Evolutionary conservation across 2,113 vertebrate species (phyloP), one percentile per base, ranked within the genome.

Genomic region (Aspidoscelis tigris): DNA sequence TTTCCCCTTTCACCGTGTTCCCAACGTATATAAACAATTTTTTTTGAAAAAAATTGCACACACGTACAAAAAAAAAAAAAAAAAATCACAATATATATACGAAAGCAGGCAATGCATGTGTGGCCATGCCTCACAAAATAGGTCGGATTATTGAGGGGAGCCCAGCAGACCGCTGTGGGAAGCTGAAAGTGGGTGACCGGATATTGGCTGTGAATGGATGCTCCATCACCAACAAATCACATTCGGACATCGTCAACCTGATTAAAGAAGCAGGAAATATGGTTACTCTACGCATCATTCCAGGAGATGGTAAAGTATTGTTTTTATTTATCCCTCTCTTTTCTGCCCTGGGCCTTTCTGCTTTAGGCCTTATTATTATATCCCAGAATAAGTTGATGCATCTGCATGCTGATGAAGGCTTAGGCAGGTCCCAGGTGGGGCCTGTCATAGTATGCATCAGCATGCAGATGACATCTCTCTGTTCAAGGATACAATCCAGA

Each of bases 71-170:
- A 81, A 77, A 0, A 89, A 77, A 83, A 92, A 90, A 73, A 93
- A 75, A 81, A 75, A 90, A 73, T 90, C 91, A 92, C 90, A 95
- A 96, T 94, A 92, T 93, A 92, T 89, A 95, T 97, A 95, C 93
- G 94, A 97, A 98, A 99, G 98, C 98, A 95, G 98, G 98, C 96
- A 99, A 99, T 98, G 98, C 98, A 96, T 99, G 98, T 99, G 99
- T 99, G 97, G 98, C 98, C 97, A 99, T 99, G 99, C 99, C 99
- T 97, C 99, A 99, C 97, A 99, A 99, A 99, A 99, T 99, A 99
- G 99, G 99, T 94, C 98, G 98, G 94, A 99, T 99, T 96, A 99
- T 99, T 90, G 98, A 99, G 95, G 98, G 98, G 91, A 99, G 99
- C 92, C 98, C 99, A 24, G 99, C 99, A 9, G 99, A 99, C 96